Conservation (phyloP, 2,113 vertebrate species). For the Tragelaphus scriptus region DNA sequence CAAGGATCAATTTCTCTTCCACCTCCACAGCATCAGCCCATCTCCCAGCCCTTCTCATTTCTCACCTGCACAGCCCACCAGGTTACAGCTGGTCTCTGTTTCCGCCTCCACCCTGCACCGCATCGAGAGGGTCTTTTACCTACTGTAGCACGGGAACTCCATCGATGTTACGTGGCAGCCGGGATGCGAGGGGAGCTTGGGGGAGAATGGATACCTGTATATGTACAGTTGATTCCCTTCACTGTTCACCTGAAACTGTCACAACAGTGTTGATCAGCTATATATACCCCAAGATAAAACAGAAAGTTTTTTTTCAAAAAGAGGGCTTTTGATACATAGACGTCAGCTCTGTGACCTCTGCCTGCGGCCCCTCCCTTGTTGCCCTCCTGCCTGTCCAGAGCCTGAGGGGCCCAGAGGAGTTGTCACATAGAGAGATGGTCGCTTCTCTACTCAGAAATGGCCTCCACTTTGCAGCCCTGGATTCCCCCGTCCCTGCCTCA, state of each 20-base stretch:
- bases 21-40: neutral
- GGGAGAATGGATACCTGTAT: neutral
- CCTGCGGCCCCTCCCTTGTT: neutral
- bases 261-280: neutral
- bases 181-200: neutral
- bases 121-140: neutral
- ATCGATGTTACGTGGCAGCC: too few relatives aligned
- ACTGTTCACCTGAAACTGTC: neutral
- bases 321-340: neutral
- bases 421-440: neutral
- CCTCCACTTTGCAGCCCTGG: neutral
- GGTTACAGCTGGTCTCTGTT: neutral
- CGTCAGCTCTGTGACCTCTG: neutral
- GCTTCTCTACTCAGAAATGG: neutral
- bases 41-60: neutral
- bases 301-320: neutral
- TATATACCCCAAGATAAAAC: neutral
- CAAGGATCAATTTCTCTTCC: neutral
- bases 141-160: neutral
- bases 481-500: accelerated
- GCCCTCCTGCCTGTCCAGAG: neutral
- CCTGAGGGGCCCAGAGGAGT: neutral
- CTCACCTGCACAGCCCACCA: neutral
- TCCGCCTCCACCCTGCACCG: neutral
- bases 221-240: neutral